Evolutionary conservation across 2,888 invertebrate species (phyloP), one percentile per base, ranked within the genome.

Genomic region (Pogonocherus hispidulus): DNA sequence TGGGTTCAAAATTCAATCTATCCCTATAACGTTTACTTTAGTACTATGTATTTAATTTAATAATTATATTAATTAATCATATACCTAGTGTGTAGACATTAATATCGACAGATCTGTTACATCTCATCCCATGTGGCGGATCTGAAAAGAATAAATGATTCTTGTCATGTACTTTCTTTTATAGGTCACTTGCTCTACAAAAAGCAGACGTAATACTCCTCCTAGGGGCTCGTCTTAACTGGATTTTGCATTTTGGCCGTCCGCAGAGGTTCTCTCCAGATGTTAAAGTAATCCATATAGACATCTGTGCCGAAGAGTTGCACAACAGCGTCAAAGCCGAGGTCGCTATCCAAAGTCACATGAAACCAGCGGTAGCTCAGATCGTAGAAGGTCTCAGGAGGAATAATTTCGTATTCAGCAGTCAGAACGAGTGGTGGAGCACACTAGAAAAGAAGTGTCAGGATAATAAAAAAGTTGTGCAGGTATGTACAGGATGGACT

Each of bases 161-260:
- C n/a, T n/a, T n/a, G n/a, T n/a, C n/a, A n/a, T n/a, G n/a, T 37
- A 37, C 9, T 37, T 11, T 37, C 9, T 11, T 47, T 20, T 18
- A 5, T 22, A 55, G 55, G 20, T 55, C 55, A 0, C 6, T 41
- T n/a, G 55, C 55, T 0, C 86, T 99, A 57, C 91, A 92, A 79
- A 90, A 95, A 76, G 94, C 97, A 0, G 98, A 99, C 85, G 94
- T 96, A 0, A 88, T 99, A 1, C 80, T 99, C 5, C 72, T 82
- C 8, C 54, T 82, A 19, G 75, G 98, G 0, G 98, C 98, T 0
- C 88, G 98, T 41, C 88, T 98, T 16, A 99, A 99, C 87, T 99
- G 99, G 99, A 98, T 99, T 87, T 88, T 99, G 70, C 98, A 99
- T 86, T 99, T 98, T 87, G 98, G 98, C 1, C 91, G 92, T 63